Conservation (phyloP, 2,113 vertebrate species). For the Notarius lentiginosus region DNA sequence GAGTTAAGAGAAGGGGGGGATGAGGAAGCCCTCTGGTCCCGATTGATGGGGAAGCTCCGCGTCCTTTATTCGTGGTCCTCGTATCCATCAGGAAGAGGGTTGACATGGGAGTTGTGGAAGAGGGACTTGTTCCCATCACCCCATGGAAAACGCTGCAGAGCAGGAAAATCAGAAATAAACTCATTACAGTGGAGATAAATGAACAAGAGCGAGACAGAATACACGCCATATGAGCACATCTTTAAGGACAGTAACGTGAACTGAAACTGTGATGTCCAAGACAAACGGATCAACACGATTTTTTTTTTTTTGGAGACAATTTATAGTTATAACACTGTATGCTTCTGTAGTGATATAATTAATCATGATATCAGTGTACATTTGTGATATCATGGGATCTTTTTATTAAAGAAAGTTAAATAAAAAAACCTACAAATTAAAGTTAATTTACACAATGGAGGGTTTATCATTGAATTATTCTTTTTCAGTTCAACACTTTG, state of each 20-base stretch:
- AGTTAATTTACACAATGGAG: too few species aligned
- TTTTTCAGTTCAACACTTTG: too few species aligned
- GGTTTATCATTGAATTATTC: too few species aligned
- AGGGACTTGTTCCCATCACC: constrained; percentile 86
- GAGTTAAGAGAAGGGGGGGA: constrained; percentile 38
- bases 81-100: constrained; percentile 88
- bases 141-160: constrained; percentile 91
- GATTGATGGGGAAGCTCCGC: constrained; percentile 41
- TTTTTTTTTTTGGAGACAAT: too few species aligned
- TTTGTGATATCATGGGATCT: too few species aligned
- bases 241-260: not conserved
- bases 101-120: constrained; percentile 87
- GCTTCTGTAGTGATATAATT: too few species aligned
- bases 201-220: not conserved
- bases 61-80: constrained; percentile 75
- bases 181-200: not conserved
- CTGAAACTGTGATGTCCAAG: not conserved
- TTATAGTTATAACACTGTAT: too few species aligned
- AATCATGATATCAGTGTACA: too few species aligned
- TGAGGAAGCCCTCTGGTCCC: constrained; percentile 64
- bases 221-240: not conserved
- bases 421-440: too few species aligned
- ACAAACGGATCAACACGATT: too few species aligned
- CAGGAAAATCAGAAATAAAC: not conserved
- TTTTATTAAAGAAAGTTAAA: too few species aligned